Evolutionary conservation across 2,113 vertebrate species (phyloP).

Genomic region (Nycticebus coucang): DNA sequence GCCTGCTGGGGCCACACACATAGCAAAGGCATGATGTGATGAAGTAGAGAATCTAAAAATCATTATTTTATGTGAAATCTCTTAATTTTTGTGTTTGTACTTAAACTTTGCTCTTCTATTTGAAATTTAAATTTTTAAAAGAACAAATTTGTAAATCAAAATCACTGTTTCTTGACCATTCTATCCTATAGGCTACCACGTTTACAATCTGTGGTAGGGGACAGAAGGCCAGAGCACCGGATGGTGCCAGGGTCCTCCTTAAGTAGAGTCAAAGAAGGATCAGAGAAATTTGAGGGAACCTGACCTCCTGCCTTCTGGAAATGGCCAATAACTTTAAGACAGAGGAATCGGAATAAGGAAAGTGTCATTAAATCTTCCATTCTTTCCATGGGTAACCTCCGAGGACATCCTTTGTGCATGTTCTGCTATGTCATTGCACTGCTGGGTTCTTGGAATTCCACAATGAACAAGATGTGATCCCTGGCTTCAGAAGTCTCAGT

Average conservation of each 20-base stretch:
- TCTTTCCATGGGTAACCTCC: background rate
- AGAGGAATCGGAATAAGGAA: background rate
- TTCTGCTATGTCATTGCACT: background rate
- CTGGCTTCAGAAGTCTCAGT: background rate
- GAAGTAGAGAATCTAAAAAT: background rate
- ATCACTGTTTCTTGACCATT: background rate
- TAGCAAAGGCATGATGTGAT: too few species aligned
- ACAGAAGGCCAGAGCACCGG: background rate
- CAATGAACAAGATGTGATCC: background rate
- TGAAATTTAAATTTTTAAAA: background rate
- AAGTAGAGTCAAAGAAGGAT: background rate
- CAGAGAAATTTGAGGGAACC: background rate
- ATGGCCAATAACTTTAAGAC: background rate
- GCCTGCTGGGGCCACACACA: too few species aligned
- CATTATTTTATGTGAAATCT: background rate
- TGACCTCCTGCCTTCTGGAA: background rate
- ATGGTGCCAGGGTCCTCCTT: background rate
- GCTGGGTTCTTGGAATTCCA: background rate
- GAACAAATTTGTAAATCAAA: background rate
- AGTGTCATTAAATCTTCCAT: background rate
- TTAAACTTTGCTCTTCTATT: background rate
- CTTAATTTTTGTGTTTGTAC: background rate
- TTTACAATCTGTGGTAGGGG: background rate
- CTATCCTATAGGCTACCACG: background rate
- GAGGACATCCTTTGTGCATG: background rate